Conservation (phyloP, 2,113 vertebrate species). For the Nettapus auritus region DNA sequence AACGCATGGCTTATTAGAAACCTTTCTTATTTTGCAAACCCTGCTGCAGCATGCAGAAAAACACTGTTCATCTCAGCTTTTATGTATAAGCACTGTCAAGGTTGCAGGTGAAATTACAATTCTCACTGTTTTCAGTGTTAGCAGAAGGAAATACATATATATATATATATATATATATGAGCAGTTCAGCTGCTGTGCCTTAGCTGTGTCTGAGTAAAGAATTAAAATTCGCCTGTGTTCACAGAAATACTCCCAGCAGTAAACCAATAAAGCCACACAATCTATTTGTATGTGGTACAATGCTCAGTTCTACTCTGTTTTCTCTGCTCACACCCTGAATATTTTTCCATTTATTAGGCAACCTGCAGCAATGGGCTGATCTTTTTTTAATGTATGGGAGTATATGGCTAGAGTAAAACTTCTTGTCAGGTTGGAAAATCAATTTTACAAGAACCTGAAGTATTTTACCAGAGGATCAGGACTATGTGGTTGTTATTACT, state of each 20-base stretch:
- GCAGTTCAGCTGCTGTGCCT: neutral
- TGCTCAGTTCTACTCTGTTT: neutral
- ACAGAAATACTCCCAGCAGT: neutral
- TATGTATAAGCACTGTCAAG: neutral
- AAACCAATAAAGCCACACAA: neutral
- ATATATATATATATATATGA: neutral
- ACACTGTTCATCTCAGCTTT: neutral
- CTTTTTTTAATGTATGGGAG: neutral
- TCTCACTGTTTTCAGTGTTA: neutral
- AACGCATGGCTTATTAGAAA: neutral
- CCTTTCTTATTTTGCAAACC: neutral
- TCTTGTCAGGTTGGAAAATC: neutral
- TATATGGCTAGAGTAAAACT: neutral
- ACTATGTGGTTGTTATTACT: neutral
- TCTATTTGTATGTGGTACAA: neutral
- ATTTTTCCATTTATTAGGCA: neutral
- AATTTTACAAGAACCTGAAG: neutral
- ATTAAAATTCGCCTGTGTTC: neutral
- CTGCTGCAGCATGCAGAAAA: neutral
- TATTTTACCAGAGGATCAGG: neutral
- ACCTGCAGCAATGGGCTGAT: neutral
- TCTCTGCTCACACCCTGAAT: neutral
- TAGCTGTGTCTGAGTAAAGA: neutral
- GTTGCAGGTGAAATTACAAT: neutral
- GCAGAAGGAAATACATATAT: neutral